A percentile compares a stretch with the other conserved stretches of the same genome.
These are phyloP conservation scores for Mus pahari DNA, from an alignment of 2,113 vertebrate genomes.

Conservation along the genomic window DNA sequence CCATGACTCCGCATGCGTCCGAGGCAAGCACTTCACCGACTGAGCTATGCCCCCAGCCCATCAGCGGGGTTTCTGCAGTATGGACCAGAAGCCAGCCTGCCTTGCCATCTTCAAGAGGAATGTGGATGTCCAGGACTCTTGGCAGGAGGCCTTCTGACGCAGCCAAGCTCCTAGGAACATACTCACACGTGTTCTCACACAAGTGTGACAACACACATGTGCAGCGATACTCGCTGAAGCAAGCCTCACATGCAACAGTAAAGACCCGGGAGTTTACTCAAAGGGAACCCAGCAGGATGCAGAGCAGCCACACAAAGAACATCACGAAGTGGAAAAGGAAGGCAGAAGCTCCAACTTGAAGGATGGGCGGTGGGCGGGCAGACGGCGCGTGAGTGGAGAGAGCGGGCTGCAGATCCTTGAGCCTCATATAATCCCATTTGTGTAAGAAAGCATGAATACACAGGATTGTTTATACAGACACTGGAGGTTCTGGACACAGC, in stretches of 20 bases:
- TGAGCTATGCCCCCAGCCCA: neutral
- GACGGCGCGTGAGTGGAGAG: neutral
- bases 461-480: neutral
- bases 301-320: neutral
- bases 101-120: neutral
- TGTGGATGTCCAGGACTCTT: neutral
- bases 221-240: neutral
- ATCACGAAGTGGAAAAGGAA: neutral
- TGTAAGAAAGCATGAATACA: neutral
- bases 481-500: neutral
- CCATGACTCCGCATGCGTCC: neutral
- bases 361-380: fast-evolving
- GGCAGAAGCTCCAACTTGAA: neutral
- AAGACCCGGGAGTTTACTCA: neutral
- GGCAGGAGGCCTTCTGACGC: no score
- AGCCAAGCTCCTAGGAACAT: neutral
- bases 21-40: neutral
- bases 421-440: neutral
- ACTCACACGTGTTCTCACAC: neutral
- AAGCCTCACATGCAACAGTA: fast-evolving
- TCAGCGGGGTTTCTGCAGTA: neutral
- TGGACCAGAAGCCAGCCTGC: neutral
- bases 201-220: fast-evolving
- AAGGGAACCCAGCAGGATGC: neutral
- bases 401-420: neutral